phyloP scores from a whole-genome alignment of 2,113 vertebrate genomes.

The Antennarius striatus region DNA sequence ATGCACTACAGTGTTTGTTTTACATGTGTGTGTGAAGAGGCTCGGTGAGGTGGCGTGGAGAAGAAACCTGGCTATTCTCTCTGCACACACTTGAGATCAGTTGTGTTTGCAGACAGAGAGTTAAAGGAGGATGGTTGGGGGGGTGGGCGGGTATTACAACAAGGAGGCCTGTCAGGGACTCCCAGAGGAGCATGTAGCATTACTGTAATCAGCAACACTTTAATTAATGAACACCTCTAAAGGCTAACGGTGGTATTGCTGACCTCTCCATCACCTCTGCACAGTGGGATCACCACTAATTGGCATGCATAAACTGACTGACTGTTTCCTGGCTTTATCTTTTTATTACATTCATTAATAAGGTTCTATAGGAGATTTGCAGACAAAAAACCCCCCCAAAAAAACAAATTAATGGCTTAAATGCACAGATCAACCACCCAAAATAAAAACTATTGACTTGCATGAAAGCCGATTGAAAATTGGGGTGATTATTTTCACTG shows the following conservation, averaged over 20 bases:
- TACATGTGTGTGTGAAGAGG: constrained; percentile 20
- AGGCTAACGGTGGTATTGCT: constrained; percentile 41
- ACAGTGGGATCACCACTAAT: constrained; percentile 24
- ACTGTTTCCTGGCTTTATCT: constrained; percentile 13
- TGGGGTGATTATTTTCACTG: no score
- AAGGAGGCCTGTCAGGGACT: constrained; percentile 11
- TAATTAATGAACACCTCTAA: constrained; percentile 52
- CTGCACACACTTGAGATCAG: constrained; percentile 12
- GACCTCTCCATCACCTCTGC: constrained; percentile 49
- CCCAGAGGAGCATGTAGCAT: constrained; percentile 16
- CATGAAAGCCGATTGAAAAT: no score
- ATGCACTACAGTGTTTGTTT: constrained; percentile 48
- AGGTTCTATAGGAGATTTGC: neutral
- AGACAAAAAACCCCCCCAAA: no score
- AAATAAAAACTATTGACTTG: neutral
- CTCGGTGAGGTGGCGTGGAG: neutral
- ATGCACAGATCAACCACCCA: neutral
- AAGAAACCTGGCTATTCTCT: constrained; percentile 14
- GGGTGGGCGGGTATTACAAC: constrained; percentile 21
- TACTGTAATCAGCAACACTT: constrained; percentile 43
- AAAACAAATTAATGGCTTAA: neutral
- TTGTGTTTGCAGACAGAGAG: constrained; percentile 30
- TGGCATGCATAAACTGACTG: constrained; percentile 21
- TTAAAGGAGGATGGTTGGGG: constrained; percentile 5
- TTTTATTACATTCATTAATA: constrained; percentile 6